Evolutionary conservation across 2,888 invertebrate species (phyloP).

Genomic region (Limenitis camilla): DNA sequence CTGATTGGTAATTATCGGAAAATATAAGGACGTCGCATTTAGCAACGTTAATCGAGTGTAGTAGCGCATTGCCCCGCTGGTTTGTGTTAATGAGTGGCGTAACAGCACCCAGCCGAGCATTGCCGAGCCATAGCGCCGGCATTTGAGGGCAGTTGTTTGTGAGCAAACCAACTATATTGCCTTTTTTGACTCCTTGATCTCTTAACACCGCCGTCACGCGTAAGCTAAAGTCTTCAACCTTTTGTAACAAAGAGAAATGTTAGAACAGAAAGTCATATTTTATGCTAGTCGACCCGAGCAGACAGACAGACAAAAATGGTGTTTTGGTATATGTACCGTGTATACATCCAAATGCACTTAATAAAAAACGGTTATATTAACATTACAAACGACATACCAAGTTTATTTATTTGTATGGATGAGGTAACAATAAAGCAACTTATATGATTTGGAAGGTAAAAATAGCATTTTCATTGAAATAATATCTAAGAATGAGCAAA

Average conservation of each 20-base stretch:
- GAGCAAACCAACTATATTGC: slow-evolving; percentile 90
- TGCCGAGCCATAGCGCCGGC: slow-evolving; percentile 93
- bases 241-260: slow-evolving; percentile 30
- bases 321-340: too few relatives aligned
- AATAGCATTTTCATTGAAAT: too few relatives aligned
- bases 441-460: too few relatives aligned
- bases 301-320: too few relatives aligned
- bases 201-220: slow-evolving; percentile 87
- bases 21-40: slow-evolving; percentile 90
- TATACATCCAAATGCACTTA: too few relatives aligned
- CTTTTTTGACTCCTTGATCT: slow-evolving; percentile 86
- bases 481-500: too few relatives aligned
- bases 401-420: too few relatives aligned
- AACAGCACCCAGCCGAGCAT: slow-evolving; percentile 89
- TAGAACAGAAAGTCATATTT: background rate
- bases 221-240: slow-evolving; percentile 91
- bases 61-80: slow-evolving; percentile 84
- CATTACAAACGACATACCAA: too few relatives aligned
- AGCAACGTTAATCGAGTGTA: slow-evolving; percentile 91
- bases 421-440: background rate
- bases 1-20: slow-evolving; percentile 79
- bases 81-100: slow-evolving; percentile 96
- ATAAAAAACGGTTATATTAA: too few relatives aligned
- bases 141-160: slow-evolving; percentile 95
- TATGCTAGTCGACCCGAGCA: too few relatives aligned